Base-by-base conservation (phyloP, 2,888 invertebrate species). In the Sepioteuthis lessoniana region DNA sequence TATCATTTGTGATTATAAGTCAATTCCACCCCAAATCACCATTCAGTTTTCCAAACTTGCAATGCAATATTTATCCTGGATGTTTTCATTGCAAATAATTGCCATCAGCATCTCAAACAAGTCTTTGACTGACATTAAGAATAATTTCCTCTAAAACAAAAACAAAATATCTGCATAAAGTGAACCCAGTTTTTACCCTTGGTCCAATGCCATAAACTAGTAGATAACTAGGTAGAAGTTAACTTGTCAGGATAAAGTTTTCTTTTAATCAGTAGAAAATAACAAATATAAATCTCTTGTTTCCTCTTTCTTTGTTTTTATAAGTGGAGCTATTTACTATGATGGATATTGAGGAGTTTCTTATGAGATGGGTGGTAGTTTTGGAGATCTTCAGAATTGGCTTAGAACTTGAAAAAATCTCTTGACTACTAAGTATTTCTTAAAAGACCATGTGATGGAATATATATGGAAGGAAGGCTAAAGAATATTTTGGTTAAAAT, bases 11-110 rank as follows among this genome's bases (percentile, higher is more conserved):
- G 25, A 55, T n/a, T 76, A n/a, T 76, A 76, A n/a, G 76, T 35
- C 76, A 76, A 76, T 76, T 76, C 76, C 76, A 76, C 76, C n/a
- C 76, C 76, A n/a, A 25, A 76, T 76, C 76, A 76, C 76, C 76
- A 55, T 55, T 55, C 21, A 76, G 13, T 76, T 42, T 35, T 76
- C 35, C 76, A 16, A 0, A 35, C 35, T 76, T n/a, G 76, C 76
- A 76, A 35, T 76, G n/a, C n/a, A n/a, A 76, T 76, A 55, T 76
- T 76, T 76, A 76, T 13, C 76, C 76, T 19, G 13, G 28, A 31
- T 13, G 31, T 35, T 16, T n/a, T 76, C 13, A 16, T n/a, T 76
- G n/a, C 19, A 55, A 21, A 25, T 25, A 55, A 55, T 55, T 2
- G 55, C 76, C n/a, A 16, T 76, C n/a, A 2, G 10, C 8, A n/a